Conservation (phyloP, 2,113 vertebrate species). For the Amphiprion ocellaris region DNA sequence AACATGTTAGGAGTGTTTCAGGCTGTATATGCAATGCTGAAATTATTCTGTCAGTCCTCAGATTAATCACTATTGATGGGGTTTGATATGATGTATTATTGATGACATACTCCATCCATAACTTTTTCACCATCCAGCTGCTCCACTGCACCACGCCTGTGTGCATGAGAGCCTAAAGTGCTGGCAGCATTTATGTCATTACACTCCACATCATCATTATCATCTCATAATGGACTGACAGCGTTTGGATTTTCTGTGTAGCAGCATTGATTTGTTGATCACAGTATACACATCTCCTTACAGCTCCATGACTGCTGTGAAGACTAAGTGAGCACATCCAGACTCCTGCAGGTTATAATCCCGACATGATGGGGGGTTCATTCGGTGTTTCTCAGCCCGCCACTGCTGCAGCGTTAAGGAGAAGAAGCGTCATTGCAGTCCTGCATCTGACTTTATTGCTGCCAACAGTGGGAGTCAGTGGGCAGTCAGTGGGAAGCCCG, state of each 20-base stretch:
- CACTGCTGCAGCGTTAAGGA: slow-evolving; percentile 4
- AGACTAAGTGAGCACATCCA: background rate
- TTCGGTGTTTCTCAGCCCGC: slow-evolving; percentile 19
- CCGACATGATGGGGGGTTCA: slow-evolving; percentile 54
- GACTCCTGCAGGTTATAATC: slow-evolving; percentile 7
- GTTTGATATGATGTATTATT: background rate
- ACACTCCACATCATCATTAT: slow-evolving; percentile 8
- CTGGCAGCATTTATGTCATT: background rate
- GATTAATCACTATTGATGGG: no score
- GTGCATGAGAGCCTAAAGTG: slow-evolving; percentile 9
- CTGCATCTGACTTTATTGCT: slow-evolving; percentile 64
- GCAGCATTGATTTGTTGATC: slow-evolving; percentile 21
- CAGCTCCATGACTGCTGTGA: slow-evolving; percentile 56
- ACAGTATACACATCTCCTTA: slow-evolving; percentile 32
- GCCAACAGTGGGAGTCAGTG: slow-evolving; percentile 20
- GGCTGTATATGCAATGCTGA: no score
- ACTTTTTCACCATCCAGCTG: slow-evolving; percentile 46
- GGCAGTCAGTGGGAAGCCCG: slow-evolving; percentile 53
- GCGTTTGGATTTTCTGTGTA: background rate
- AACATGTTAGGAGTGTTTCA: no score
- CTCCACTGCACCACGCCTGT: slow-evolving; percentile 37
- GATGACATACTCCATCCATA: slow-evolving; percentile 10
- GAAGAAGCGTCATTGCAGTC: slow-evolving; percentile 49
- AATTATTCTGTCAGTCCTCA: no score
- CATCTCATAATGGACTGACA: background rate